Conservation (phyloP, 2,797 vertebrate genomes). For the Momotus momota region DNA sequence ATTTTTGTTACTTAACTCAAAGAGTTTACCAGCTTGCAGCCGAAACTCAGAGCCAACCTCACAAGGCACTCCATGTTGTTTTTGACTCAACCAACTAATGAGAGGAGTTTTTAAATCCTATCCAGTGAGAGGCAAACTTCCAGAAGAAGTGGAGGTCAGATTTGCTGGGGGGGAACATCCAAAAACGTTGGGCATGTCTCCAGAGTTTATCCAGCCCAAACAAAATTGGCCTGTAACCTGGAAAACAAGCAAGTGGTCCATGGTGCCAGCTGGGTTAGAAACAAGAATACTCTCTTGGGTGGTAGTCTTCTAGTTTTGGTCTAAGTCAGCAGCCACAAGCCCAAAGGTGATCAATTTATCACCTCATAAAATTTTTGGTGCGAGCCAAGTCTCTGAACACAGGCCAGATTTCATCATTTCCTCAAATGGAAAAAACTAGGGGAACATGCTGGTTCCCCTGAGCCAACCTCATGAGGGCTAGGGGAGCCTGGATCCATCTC, state of each 20-base stretch:
- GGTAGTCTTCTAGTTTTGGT: not conserved
- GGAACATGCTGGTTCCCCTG: not conserved
- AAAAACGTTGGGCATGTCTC: not conserved
- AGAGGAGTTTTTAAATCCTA: not conserved
- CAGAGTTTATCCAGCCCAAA: slow-evolving; percentile 4
- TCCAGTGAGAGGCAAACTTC: not conserved
- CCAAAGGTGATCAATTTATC: slow-evolving; percentile 37
- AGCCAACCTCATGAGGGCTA: not conserved
- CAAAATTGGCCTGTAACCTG: not conserved
- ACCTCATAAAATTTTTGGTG: slow-evolving; percentile 7
- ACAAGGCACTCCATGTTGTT: not conserved
- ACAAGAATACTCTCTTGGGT: not conserved
- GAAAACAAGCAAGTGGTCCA: not conserved
- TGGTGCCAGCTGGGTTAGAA: slow-evolving; percentile 15
- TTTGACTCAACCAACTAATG: not conserved
- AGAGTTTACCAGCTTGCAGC: not conserved
- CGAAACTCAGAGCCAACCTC: not conserved
- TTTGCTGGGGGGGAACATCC: not conserved
- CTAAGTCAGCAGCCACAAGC: not conserved
- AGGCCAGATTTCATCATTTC: not conserved
- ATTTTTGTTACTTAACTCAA: not conserved
- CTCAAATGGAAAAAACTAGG: not conserved
- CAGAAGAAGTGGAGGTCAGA: not conserved
- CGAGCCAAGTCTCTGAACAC: not conserved
- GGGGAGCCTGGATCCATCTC: not conserved